phyloP scores from a whole-genome alignment of 2,113 vertebrate genomes.

The Bos taurus region ARS-UCD2.0 NC_037353.1:27601001-27601500 shows the following conservation, averaged over 20 bases:
- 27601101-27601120: not conserved
- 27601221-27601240: not conserved
- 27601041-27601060: not conserved
- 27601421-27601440: not conserved
- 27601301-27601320: not conserved
- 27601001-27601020: not conserved
- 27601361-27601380: not conserved
- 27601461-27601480: not conserved
- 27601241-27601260: not conserved
- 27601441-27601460: not conserved
- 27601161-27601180: not conserved
- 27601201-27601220: not conserved
- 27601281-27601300: not conserved
- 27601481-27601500: not conserved
- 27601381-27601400: not conserved
- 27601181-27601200: not conserved
- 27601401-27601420: not conserved
- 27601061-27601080: not conserved
- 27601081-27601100: not conserved
- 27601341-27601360: not conserved
- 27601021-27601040: not conserved
- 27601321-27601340: not conserved
- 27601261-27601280: not conserved
- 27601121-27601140: not conserved
- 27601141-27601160: not conserved